Base-by-base conservation (phyloP, 2,113 vertebrate genomes). In the Rousettus leschenaultii region DNA sequence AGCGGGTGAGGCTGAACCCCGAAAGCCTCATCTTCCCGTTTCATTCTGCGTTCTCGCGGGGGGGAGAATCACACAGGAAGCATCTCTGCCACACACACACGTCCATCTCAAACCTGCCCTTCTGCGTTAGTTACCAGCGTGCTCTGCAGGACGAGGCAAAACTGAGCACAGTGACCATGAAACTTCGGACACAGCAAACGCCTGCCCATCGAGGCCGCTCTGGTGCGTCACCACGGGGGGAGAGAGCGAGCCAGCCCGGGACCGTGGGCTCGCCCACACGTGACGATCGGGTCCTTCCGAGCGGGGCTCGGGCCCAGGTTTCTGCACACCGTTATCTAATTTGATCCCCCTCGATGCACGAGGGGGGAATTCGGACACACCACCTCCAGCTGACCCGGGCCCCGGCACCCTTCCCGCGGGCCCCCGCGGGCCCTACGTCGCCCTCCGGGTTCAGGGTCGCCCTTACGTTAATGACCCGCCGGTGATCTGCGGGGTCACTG, bases 401-500 rank as follows among this genome's bases (percentile, higher is more conserved):
- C 98, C 98, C 98, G 98, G 98, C 98, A 99, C 98, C 98, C 98
- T 98, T 98, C 98, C 98, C 87, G 97, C 98, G 97, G 88, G 97
- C 97, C 97, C 96, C 98, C 79, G n/a, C 90, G 83, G 97, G 97
- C 95, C 97, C 97, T 96, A 63, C 98, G 97, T 98, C 98, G 98
- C 87, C 6, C 1, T 97, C 97, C 93, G 93, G 87, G 92, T 95
- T 93, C 73, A 91, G 63, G 98, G 98, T 98, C 98, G 98, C 95
- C 84, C 51, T 95, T 80, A 7, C 98, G 97, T 97, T 98, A 98
- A 98, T 71, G 96, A 98, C 97, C 97, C 94, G 95, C 94, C 98
- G 79, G 98, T 98, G 98, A 96, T 30, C 16, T 21, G 0, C 96
- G 1, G 86, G 91, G 95, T 98, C 98, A 97, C 97, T 97, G 59